A percentile compares a stretch with the other conserved stretches of the same genome.
These are phyloP conservation scores for Agrochola lychnidis DNA, from an alignment of 2,888 invertebrate species.

Conservation along the genomic window DNA sequence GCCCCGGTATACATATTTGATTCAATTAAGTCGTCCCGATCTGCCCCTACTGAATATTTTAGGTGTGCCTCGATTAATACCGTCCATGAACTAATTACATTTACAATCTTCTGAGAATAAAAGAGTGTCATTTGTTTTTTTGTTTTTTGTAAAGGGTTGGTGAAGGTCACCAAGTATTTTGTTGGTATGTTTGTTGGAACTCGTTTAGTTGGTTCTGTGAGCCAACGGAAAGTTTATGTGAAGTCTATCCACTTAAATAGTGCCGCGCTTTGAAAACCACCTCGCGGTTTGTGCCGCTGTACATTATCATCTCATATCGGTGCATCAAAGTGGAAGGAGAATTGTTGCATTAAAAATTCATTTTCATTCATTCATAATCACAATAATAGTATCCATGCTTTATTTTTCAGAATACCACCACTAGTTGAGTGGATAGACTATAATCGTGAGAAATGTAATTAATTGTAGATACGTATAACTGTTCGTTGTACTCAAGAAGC, in stretches of 20 bases:
- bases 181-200: not conserved
- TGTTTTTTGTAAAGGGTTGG: not conserved
- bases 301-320: not conserved
- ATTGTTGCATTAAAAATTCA: not conserved
- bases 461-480: not conserved
- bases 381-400: not conserved
- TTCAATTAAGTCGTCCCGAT: conserved; percentile 67
- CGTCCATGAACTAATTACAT: conserved; percentile 51
- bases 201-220: not conserved
- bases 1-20: conserved; percentile 63
- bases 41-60: conserved; percentile 61
- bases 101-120: conserved; percentile 37
- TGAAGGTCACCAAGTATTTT: not conserved
- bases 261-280: not conserved
- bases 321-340: not conserved
- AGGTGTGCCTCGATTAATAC: conserved; percentile 52
- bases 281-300: not conserved
- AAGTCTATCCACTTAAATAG: not conserved
- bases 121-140: conserved; percentile 15
- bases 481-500: not conserved
- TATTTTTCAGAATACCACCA: not conserved
- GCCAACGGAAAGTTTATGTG: not conserved
- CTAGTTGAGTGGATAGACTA: not conserved
- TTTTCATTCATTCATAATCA: not conserved
- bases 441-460: not conserved